A percentile compares a stretch with the other conserved stretches of the same genome.
Evolutionary conservation across 92 coral and sea anemone species (phyloP).

Genomic region (Epizoanthus fatuus): DNA sequence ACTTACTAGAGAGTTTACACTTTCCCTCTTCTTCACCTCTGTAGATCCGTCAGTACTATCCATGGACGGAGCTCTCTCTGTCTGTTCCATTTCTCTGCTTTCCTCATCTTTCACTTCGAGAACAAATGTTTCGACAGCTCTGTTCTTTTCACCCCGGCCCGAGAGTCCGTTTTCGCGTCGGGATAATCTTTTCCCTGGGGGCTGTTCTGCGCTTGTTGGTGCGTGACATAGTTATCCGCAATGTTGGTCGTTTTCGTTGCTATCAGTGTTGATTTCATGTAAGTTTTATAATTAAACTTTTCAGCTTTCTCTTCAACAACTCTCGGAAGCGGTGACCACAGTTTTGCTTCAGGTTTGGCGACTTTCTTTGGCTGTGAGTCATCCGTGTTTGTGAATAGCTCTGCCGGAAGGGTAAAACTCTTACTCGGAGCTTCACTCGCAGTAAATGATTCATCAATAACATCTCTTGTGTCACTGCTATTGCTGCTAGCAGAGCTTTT

Average conservation of each 20-base stretch:
- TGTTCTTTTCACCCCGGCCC: not conserved
- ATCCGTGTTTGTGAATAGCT: slow-evolving; percentile 1
- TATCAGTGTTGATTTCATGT: slow-evolving; percentile 39
- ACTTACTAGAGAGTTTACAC: slow-evolving; percentile 30
- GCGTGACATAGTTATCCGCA: slow-evolving; percentile 32
- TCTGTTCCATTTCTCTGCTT: not conserved
- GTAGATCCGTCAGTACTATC: not conserved
- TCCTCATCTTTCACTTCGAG: slow-evolving; percentile 17
- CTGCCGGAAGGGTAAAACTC: slow-evolving; percentile 3
- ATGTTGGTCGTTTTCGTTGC: slow-evolving; percentile 30
- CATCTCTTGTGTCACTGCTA: not conserved
- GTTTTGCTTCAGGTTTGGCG: not conserved
- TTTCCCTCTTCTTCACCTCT: slow-evolving; percentile 12
- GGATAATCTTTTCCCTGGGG: slow-evolving; percentile 25
- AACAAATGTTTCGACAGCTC: slow-evolving; percentile 26
- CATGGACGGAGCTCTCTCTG: not conserved
- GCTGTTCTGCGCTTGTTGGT: slow-evolving; percentile 8
- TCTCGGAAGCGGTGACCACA: slow-evolving; percentile 16
- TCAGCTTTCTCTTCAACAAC: slow-evolving; percentile 23
- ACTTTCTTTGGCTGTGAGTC: not conserved
- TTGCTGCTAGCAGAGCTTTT: not conserved
- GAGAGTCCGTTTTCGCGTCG: not conserved
- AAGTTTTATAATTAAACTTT: slow-evolving; percentile 42
- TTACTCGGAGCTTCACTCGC: not conserved
- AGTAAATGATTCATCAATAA: slow-evolving; percentile 9